A percentile compares a stretch with the other conserved stretches of the same genome.
Conservation (phyloP, 2,888 invertebrate species). For the Machimus rusticus region DNA sequence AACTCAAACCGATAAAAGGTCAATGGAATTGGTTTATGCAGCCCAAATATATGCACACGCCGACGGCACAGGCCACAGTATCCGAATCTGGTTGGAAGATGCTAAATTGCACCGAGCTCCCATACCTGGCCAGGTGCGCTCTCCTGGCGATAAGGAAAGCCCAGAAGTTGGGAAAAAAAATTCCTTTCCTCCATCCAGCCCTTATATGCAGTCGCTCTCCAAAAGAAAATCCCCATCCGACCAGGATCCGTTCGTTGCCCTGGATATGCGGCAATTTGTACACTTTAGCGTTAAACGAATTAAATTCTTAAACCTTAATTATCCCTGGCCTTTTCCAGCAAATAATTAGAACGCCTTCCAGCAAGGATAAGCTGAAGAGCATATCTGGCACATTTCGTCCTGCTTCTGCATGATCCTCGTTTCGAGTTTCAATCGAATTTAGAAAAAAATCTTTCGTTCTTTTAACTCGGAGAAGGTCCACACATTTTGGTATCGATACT, state of each 20-base stretch:
- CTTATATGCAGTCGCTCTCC: background rate
- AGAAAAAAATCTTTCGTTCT: too few relatives aligned
- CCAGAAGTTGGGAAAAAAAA: background rate
- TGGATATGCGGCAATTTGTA: background rate
- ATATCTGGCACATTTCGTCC: background rate
- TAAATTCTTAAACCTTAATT: conserved; percentile 5
- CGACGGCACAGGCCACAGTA: background rate
- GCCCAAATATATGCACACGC: conserved; percentile 13
- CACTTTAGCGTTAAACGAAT: background rate
- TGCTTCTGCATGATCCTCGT: background rate
- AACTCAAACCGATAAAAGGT: conserved; percentile 28
- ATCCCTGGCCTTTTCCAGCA: background rate
- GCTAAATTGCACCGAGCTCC: background rate
- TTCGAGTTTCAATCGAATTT: background rate
- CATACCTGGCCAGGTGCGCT: background rate
- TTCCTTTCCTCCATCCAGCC: background rate
- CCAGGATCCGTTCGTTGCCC: background rate
- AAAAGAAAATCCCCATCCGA: background rate
- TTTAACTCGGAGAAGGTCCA: too few relatives aligned
- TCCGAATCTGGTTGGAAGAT: background rate
- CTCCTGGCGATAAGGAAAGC: background rate
- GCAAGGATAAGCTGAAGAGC: background rate
- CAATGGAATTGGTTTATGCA: background rate
- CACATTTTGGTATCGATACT: too few relatives aligned
- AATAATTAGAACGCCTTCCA: background rate